Percentiles rank a stretch among this genome's conserved stretches.
phyloP scores from a whole-genome alignment of 2,113 vertebrate genomes.

The Nothoprocta perdicaria region DNA sequence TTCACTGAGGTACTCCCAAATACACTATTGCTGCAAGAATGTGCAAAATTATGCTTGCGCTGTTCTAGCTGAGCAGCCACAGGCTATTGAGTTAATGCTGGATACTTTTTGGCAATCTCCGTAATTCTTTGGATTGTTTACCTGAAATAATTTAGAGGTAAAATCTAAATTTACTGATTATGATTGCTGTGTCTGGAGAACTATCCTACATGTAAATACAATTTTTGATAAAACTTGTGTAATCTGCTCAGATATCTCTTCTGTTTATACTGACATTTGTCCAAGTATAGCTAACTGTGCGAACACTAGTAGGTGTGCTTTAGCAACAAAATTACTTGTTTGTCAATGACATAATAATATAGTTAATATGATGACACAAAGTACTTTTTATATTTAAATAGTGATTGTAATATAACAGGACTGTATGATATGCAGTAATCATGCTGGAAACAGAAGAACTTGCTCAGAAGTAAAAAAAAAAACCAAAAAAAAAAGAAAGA shows the following conservation, averaged over 20 bases:
- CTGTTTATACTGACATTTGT: not conserved
- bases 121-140: not conserved
- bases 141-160: not conserved
- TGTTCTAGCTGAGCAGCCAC: not conserved
- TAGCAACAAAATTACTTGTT: not conserved
- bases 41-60: not conserved
- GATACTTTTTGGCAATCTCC: not conserved
- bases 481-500: not conserved
- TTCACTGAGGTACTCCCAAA: not conserved
- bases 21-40: not conserved
- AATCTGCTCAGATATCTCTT: not conserved
- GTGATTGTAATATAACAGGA: not conserved
- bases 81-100: not conserved
- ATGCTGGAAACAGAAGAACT: not conserved
- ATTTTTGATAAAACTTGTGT: not conserved
- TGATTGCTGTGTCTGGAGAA: not conserved
- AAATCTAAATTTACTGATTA: not conserved
- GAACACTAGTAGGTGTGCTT: not conserved
- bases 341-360: not conserved
- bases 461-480: not conserved
- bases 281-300: not conserved
- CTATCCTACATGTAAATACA: not conserved
- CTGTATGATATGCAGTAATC: not conserved
- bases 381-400: not conserved
- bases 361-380: not conserved